phyloP scores from a whole-genome alignment of 2,113 vertebrate genomes.

The Pseudorasbora parva region DNA sequence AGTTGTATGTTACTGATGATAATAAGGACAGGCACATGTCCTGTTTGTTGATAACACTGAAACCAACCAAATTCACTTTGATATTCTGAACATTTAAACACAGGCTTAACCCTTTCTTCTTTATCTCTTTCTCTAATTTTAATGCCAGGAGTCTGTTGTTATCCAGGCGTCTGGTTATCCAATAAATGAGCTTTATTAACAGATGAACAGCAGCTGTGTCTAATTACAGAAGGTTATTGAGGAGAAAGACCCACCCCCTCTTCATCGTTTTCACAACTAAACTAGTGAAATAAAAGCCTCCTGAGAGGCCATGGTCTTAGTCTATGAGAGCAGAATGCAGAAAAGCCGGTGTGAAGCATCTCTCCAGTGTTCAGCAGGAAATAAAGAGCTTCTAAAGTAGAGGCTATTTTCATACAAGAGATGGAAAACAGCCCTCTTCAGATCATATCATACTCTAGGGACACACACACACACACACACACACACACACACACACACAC shows the following conservation, averaged over 20 bases:
- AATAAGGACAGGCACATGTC: slow-evolving; percentile 18
- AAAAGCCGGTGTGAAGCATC: slow-evolving; percentile 53
- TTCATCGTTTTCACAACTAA: background rate
- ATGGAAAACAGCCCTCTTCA: slow-evolving; percentile 64
- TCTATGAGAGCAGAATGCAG: background rate
- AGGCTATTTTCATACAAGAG: slow-evolving; percentile 63
- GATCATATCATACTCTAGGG: slow-evolving; percentile 63
- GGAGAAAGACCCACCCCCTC: background rate
- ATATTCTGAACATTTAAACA: background rate
- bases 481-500: no score
- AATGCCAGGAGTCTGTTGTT: background rate
- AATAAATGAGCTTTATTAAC: slow-evolving; percentile 16
- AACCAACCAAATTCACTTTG: background rate
- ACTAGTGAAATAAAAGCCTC: background rate
- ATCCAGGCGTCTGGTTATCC: slow-evolving; percentile 20
- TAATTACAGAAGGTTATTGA: slow-evolving; percentile 30
- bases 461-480: no score
- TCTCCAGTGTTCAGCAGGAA: slow-evolving; percentile 47
- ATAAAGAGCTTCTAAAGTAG: slow-evolving; percentile 63
- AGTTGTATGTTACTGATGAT: slow-evolving; percentile 4
- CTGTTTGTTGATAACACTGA: background rate
- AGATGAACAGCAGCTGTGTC: slow-evolving; percentile 5
- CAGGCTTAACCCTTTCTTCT: background rate
- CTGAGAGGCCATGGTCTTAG: background rate
- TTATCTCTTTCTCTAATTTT: background rate